Percentiles rank a stretch among this genome's conserved stretches.
These are phyloP conservation scores for Lasiurus cinereus DNA, from an alignment of 2,113 vertebrate species.

Conservation along the genomic window DNA sequence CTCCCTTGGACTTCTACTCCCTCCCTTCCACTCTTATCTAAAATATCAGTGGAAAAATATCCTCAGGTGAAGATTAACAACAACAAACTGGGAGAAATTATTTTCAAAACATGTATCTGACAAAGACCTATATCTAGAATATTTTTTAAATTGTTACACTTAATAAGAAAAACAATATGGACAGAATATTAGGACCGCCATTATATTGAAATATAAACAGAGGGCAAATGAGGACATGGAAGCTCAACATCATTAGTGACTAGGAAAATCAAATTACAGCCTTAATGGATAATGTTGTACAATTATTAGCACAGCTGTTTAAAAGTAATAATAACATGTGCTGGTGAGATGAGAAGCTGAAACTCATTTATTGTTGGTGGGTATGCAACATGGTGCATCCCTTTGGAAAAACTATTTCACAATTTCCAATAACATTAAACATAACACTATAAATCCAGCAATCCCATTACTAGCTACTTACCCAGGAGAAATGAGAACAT, in stretches of 20 bases:
- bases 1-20: too few species aligned
- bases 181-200: neutral
- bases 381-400: neutral
- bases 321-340: neutral
- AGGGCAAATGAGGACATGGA: neutral
- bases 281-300: neutral
- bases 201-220: neutral
- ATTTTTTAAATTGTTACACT: neutral
- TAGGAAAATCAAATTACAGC: neutral
- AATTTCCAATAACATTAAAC: neutral
- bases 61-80: too few species aligned
- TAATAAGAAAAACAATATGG: neutral
- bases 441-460: neutral
- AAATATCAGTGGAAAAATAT: too few species aligned
- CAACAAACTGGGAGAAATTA: neutral
- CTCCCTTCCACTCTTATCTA: too few species aligned
- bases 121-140: neutral
- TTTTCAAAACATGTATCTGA: neutral
- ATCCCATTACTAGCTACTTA: neutral
- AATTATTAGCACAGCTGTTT: neutral
- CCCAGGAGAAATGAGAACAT: conserved; percentile 29
- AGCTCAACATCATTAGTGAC: neutral
- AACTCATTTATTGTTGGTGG: neutral
- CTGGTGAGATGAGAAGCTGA: neutral
- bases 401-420: neutral